A percentile compares a stretch with the other conserved stretches of the same genome.
Evolutionary conservation across 2,888 invertebrate species (phyloP).

Genomic region (Lobophora halterata): DNA sequence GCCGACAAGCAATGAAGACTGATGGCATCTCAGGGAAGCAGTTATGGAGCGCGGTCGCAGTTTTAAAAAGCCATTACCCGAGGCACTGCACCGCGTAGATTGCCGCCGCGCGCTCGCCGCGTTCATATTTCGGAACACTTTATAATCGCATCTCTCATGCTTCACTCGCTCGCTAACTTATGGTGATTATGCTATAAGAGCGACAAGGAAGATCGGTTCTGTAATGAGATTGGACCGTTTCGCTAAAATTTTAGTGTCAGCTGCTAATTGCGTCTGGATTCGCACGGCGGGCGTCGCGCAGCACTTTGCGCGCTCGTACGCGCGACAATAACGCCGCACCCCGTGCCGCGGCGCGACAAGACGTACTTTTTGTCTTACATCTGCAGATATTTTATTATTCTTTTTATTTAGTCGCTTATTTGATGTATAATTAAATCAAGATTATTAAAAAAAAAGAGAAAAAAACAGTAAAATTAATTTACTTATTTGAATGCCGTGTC

Average conservation of each 20-base stretch:
- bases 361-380: too few species aligned
- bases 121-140: slow-evolving; percentile 79
- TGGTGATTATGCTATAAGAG: slow-evolving; percentile 79
- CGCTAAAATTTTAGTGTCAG: slow-evolving; percentile 78
- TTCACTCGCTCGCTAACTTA: slow-evolving; percentile 78
- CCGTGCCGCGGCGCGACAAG: too few species aligned
- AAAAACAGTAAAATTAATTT: slow-evolving; percentile 78
- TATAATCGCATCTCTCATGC: slow-evolving; percentile 79
- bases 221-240: slow-evolving; percentile 79
- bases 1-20: slow-evolving; percentile 82
- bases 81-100: slow-evolving; percentile 75
- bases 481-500: slow-evolving; percentile 75
- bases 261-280: slow-evolving; percentile 74
- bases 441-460: slow-evolving; percentile 67
- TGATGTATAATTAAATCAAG: too few species aligned
- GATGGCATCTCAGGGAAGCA: slow-evolving; percentile 78
- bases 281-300: slow-evolving; percentile 33
- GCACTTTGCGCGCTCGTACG: slow-evolving; percentile 28
- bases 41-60: slow-evolving; percentile 81
- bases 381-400: too few species aligned
- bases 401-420: too few species aligned
- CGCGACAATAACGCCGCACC: slow-evolving; percentile 31
- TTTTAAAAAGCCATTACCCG: slow-evolving; percentile 80
- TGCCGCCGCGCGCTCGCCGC: slow-evolving; percentile 55
- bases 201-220: slow-evolving; percentile 78